A percentile compares a stretch with the other conserved stretches of the same genome.
These are phyloP conservation scores for Neogale vison DNA, from an alignment of 2,113 vertebrate species.

Conservation along the genomic window DNA sequence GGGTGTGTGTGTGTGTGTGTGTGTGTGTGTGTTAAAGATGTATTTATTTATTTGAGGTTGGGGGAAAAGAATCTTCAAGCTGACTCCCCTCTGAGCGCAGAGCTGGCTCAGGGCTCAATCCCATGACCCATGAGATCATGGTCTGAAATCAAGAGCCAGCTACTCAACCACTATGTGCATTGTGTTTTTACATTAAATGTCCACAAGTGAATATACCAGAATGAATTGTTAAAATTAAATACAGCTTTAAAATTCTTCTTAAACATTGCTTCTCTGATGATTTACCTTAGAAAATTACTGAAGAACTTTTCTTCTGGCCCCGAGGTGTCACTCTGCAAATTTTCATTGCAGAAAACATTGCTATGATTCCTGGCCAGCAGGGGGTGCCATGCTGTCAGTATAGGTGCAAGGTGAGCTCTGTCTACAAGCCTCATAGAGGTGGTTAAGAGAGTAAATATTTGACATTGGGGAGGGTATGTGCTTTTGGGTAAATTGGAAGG, in stretches of 20 bases:
- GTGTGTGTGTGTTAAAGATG: not conserved
- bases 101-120: not conserved
- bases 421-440: not conserved
- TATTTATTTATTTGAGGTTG: not conserved
- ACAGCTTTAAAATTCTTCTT: not conserved
- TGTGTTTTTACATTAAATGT: not conserved
- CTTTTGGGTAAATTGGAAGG: too few relatives aligned
- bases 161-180: not conserved
- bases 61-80: not conserved
- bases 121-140: not conserved
- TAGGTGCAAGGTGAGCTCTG: fast-evolving
- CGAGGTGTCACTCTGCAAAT: not conserved
- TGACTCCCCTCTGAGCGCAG: too few relatives aligned
- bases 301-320: not conserved
- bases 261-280: not conserved
- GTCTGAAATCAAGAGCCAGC: not conserved
- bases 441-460: not conserved
- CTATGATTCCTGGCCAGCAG: not conserved
- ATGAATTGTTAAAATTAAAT: not conserved
- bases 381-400: not conserved
- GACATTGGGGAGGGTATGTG: too few relatives aligned
- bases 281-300: not conserved
- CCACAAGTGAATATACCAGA: not conserved
- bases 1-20: not conserved
- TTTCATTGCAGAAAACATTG: not conserved